phyloP scores from a whole-genome alignment of 2,888 invertebrate genomes.

The Melanotus villosus region DNA sequence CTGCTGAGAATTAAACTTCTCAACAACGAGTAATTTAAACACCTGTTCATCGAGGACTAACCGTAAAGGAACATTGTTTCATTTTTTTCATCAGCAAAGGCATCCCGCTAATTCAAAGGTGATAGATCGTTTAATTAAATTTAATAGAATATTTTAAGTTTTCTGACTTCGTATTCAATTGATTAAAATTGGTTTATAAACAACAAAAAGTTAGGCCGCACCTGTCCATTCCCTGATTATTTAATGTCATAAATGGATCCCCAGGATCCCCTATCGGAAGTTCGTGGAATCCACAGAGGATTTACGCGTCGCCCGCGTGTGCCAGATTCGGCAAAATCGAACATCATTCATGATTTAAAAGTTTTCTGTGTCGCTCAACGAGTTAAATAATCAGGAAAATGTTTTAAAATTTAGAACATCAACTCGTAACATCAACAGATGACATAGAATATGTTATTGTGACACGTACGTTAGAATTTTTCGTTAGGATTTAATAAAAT shows the following conservation, averaged over 20 bases:
- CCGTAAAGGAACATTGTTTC: no score
- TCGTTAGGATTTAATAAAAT: not conserved
- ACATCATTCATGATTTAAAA: constrained; percentile 20
- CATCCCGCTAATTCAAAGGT: no score
- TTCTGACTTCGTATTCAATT: not conserved
- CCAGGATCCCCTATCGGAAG: constrained; percentile 9
- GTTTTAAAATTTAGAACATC: not conserved
- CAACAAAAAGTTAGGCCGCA: constrained; percentile 1
- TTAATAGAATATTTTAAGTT: no score
- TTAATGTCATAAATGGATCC: constrained; percentile 22
- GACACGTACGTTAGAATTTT: no score
- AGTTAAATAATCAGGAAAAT: constrained; percentile 8
- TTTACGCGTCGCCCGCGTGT: constrained; percentile 19
- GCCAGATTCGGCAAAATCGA: constrained; percentile 15
- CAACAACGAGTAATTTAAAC: no score
- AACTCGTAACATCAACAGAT: not conserved
- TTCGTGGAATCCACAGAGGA: not conserved
- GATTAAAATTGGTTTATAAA: not conserved
- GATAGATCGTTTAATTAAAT: no score
- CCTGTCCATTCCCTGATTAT: constrained; percentile 4
- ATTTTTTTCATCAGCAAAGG: no score
- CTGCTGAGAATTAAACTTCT: no score
- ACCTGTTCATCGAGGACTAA: no score
- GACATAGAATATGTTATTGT: not conserved
- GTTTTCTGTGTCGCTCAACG: constrained; percentile 1